Evolutionary conservation across 2,113 vertebrate genomes (phyloP).

Genomic region (Murina feae): DNA sequence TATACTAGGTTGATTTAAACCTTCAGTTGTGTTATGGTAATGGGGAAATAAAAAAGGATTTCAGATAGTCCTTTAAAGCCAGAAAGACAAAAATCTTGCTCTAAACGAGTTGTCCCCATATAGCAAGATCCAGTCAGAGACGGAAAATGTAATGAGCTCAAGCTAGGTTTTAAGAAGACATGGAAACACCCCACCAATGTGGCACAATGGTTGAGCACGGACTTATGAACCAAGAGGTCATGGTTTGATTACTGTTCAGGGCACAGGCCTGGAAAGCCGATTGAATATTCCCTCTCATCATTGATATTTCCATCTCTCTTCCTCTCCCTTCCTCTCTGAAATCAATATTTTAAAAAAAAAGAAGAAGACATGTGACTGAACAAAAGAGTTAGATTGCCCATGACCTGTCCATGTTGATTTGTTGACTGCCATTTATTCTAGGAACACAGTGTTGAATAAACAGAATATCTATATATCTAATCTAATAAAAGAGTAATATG

Average conservation of each 20-base stretch:
- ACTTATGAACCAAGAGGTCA: no score
- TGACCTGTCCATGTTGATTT: background rate
- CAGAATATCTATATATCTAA: background rate
- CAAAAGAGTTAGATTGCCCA: background rate
- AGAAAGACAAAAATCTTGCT: background rate
- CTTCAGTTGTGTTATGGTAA: background rate
- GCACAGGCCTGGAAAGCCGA: no score
- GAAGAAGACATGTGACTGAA: background rate
- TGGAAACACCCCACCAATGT: background rate
- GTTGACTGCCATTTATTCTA: background rate
- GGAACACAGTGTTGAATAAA: background rate
- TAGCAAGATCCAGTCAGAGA: background rate
- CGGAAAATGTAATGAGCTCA: background rate
- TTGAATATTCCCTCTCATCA: no score
- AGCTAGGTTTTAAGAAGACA: background rate
- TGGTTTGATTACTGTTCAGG: no score
- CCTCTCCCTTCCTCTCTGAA: no score
- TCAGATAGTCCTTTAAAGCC: background rate
- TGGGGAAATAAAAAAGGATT: rapidly evolving
- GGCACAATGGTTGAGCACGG: no score
- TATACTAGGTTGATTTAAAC: background rate
- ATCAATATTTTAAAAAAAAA: no score
- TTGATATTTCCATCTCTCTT: no score
- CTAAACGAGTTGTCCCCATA: background rate
- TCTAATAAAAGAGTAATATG: no score